Evolutionary conservation across 2,113 vertebrate species (phyloP).

Genomic region (Platycercus adscitus): DNA sequence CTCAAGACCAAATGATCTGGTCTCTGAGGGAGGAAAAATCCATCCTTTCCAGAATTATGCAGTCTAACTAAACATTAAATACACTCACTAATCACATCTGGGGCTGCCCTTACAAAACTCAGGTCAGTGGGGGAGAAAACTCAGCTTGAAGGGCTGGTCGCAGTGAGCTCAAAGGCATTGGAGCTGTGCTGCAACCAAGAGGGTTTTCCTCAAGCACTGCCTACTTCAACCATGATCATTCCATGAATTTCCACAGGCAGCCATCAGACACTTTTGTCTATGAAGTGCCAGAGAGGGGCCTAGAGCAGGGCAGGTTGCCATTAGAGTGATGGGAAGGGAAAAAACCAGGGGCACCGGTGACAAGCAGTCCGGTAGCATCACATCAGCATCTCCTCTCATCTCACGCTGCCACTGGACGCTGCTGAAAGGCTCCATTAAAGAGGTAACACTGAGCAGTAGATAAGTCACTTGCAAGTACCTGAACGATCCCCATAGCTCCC

Average conservation of each 20-base stretch:
- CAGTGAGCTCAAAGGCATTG: rapidly evolving
- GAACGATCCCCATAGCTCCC: background rate
- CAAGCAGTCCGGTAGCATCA: background rate
- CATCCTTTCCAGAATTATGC: background rate
- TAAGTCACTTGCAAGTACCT: background rate
- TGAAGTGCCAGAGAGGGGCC: background rate
- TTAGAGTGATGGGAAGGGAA: background rate
- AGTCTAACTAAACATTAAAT: background rate
- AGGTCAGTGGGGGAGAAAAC: background rate
- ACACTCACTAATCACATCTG: background rate
- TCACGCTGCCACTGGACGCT: rapidly evolving
- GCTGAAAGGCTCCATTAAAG: background rate
- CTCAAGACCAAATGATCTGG: background rate
- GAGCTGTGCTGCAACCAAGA: rapidly evolving
- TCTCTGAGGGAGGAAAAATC: background rate
- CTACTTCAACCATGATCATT: rapidly evolving
- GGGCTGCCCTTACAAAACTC: background rate
- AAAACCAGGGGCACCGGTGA: background rate
- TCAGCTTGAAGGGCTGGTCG: background rate
- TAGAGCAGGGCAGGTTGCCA: background rate
- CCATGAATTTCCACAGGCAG: background rate
- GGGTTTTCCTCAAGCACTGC: background rate
- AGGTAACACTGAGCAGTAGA: rapidly evolving
- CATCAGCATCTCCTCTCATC: background rate
- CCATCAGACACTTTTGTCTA: background rate